Percentiles rank a stretch among this genome's conserved stretches.
phyloP scores from a whole-genome alignment of 2,888 invertebrate species.

The Minunthozetes semirufus region DNA sequence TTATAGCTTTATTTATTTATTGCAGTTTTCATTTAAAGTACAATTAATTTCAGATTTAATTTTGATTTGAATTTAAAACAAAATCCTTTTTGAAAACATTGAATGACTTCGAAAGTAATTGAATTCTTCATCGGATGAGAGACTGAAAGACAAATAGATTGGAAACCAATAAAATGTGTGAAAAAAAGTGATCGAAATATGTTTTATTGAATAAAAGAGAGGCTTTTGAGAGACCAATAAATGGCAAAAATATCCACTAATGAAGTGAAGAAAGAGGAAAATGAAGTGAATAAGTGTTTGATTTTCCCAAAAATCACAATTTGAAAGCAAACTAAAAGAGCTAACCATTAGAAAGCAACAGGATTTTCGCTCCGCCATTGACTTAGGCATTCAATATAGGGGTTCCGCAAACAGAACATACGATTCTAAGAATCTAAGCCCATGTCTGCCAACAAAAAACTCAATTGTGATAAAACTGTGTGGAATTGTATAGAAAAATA shows the following conservation, averaged over 20 bases:
- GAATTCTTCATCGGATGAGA: background rate
- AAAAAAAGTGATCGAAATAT: background rate
- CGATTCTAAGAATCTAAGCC: background rate
- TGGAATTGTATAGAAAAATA: background rate
- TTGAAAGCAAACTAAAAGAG: background rate
- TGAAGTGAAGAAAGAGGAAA: background rate
- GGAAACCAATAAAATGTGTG: background rate
- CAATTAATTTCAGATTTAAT: no score
- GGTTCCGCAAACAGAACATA: background rate
- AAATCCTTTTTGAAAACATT: no score
- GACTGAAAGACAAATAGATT: background rate
- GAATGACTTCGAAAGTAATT: background rate
- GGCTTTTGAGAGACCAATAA: background rate
- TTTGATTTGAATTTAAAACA: no score
- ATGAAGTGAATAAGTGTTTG: background rate
- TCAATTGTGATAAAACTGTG: background rate
- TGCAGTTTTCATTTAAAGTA: no score
- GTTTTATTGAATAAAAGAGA: background rate
- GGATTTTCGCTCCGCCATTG: background rate
- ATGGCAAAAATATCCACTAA: background rate
- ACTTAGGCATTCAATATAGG: background rate
- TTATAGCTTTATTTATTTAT: no score
- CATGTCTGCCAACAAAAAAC: background rate
- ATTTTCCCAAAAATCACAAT: background rate
- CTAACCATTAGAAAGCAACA: background rate